Evolutionary conservation across 2,888 invertebrate species (phyloP), one percentile per base, ranked within the genome.

Genomic region (Synanthedon andrenaeformis): DNA sequence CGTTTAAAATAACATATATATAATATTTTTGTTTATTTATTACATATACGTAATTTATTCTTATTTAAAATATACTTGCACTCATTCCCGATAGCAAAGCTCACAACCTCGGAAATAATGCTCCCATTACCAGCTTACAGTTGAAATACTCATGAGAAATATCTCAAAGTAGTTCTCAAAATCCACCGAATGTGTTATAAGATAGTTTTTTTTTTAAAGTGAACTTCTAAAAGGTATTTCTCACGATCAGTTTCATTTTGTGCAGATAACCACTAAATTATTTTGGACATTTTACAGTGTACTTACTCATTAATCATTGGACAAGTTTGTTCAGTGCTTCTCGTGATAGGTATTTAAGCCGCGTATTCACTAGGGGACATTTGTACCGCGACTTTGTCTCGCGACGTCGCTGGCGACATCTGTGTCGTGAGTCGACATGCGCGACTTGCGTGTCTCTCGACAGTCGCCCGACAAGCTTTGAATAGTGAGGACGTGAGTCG

Each of bases 31-130:
- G 5, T 23, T 23, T 23, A 23, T 8, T 35, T 35, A 35, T 35
- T 72, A 75, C 12, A 23, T 49, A 49, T 49, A 49, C 45, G 45
- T 45, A 45, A 5, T 45, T 45, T 23, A 52, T 52, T 52, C 12
- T 19, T 51, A 42, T 41, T 48, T 75, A 74, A 76, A 73, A 70
- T 74, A 79, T 75, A 74, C 64, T 74, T 77, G 82, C 84, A 85
- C 76, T 81, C 79, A 86, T 86, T 87, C 75, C 87, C 87, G 87
- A 83, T 75, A 82, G 83, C 72, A 76, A 77, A 79, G 74, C 74
- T 86, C 86, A 86, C 86, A 86, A 87, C 86, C 84, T 78, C 85
- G 86, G 86, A 86, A 87, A 85, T 82, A 66, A 86, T 87, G 87
- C 86, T 87, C 87, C 87, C 86, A 85, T 82, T 83, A 87, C 87